Evolutionary conservation across 2,113 vertebrate species (phyloP), one percentile per base, ranked within the genome.

Genomic region (Alligator mississippiensis): DNA sequence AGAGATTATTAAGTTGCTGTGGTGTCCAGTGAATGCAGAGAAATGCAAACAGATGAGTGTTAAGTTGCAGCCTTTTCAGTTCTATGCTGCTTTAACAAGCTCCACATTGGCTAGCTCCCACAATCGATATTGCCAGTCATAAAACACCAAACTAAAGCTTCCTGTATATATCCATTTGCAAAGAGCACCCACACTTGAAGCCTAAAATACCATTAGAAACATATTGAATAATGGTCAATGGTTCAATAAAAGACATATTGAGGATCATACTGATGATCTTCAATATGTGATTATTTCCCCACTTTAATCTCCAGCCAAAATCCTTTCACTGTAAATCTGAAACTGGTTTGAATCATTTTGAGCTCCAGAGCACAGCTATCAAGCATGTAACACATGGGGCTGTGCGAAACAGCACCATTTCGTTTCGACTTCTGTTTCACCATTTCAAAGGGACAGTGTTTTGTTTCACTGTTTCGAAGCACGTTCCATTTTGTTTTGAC

Each of bases 321-420:
- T 6, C 6, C 76, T 82, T 13, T 19, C 27, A 34, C 21, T 57
- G 63, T 80, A 85, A 95, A 70, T 75, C n/a, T 82, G 11, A 93
- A 95, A 57, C 75, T 93, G 84, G 76, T 82, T 89, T 91, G 96
- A 95, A 90, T 90, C 3, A 59, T 77, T 84, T 61, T 74, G 91
- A 82, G 24, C 66, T 79, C 92, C 57, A n/a, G 4, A 78, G 64
- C 19, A 1, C 1, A 0, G 0, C 19, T 60, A n/a, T 21, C 1
- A 3, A 34, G 27, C 59, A 88, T 84, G 38, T 91, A 47, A 47
- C 47, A 9, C 47, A 47, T 47, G 9, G 47, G 47, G 47, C 38
- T 38, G 38, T 38, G 38, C 38, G 38, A 38, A 38, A 38, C 38
- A 38, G 38, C 38, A 38, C 38, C 38, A 8, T 47, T 47, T 47